Conservation (phyloP, 2,888 invertebrate genomes). For the Ophioninae sp. region DNA sequence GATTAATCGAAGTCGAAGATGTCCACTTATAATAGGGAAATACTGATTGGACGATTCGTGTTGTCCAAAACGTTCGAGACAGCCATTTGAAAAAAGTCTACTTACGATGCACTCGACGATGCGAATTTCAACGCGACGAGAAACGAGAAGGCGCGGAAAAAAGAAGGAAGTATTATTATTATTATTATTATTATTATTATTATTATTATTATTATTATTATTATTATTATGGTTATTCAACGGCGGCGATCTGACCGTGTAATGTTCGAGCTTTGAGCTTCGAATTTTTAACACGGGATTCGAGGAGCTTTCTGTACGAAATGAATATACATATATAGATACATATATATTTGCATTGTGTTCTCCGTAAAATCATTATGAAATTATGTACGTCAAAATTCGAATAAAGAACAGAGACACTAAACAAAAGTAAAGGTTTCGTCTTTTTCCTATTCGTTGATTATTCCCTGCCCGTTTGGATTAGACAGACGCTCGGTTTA, state of each 20-base stretch:
- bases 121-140: not conserved
- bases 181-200: not conserved
- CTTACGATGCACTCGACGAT: no score
- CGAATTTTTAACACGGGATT: not conserved
- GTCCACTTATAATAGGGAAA: no score
- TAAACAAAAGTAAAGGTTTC: not conserved
- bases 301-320: constrained; percentile 29
- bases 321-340: constrained; percentile 26
- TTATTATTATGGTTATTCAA: not conserved
- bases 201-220: not conserved
- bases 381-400: constrained; percentile 59
- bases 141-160: not conserved
- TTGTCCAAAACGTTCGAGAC: no score
- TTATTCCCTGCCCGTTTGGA: no score
- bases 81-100: no score
- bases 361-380: constrained; percentile 50
- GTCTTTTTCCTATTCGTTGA: not conserved
- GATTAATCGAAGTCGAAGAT: no score
- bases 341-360: constrained; percentile 50
- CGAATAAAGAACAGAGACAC: constrained; percentile 58
- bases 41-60: no score
- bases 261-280: constrained; percentile 14
- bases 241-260: constrained; percentile 4
- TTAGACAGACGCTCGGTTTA: no score
- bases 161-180: not conserved